phyloP scores from a whole-genome alignment of 2,888 invertebrate genomes.

The Tromatobia lineatoria region DNA sequence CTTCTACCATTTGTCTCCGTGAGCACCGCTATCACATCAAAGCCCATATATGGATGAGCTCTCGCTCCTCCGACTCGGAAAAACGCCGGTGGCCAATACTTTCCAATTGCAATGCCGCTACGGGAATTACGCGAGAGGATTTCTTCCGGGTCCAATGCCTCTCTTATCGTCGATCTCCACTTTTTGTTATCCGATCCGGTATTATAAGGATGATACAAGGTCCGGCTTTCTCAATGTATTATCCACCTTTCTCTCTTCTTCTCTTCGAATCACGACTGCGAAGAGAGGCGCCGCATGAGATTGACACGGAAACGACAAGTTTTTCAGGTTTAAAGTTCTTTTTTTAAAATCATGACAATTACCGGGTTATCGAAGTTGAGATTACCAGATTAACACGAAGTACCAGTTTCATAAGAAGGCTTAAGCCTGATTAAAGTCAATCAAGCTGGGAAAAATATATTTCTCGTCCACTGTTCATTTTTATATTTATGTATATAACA shows the following conservation, averaged over 20 bases:
- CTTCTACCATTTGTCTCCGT: slow-evolving; percentile 34
- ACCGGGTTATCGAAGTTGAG: too few relatives aligned
- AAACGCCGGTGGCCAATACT: slow-evolving; percentile 54
- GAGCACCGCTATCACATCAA: slow-evolving; percentile 42
- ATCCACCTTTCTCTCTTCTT: slow-evolving; percentile 16
- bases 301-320: slow-evolving; percentile 7
- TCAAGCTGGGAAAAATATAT: too few relatives aligned
- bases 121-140: slow-evolving; percentile 51
- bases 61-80: slow-evolving; percentile 32
- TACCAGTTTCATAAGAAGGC: too few relatives aligned
- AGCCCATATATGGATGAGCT: slow-evolving; percentile 58
- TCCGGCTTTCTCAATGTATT: slow-evolving; percentile 18
- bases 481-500: too few relatives aligned
- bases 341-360: too few relatives aligned
- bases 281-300: not conserved
- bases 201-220: not conserved
- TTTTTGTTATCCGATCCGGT: not conserved
- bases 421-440: too few relatives aligned
- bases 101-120: slow-evolving; percentile 67
- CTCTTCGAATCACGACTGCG: not conserved
- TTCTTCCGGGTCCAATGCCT: slow-evolving; percentile 55
- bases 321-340: not conserved
- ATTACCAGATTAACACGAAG: too few relatives aligned
- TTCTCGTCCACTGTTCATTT: too few relatives aligned
- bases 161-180: slow-evolving; percentile 4